Base-by-base conservation (phyloP, 2,797 vertebrate species). In the Takifugu ocellatus region DNA sequence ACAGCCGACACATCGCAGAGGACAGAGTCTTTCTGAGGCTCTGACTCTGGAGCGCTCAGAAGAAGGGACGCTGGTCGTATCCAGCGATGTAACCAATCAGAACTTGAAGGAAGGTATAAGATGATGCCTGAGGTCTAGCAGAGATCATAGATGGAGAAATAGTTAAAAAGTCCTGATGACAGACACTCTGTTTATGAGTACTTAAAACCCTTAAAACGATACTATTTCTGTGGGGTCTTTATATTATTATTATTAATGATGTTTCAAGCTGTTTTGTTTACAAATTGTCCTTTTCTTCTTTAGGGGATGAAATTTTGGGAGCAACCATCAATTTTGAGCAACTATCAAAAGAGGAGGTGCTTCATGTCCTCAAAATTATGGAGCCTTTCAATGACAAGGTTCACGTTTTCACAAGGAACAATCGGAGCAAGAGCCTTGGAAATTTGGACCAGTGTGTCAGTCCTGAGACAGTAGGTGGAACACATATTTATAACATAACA, bases 271-370 rank as follows among this genome's bases (percentile, higher is more conserved):
- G 9, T 2, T 14, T 11, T 5, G 21, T 49, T 49, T 26, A 47
- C 45, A 24, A 11, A 12, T 25, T 36, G 10, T 54, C 57, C 72
- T 52, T 65, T 3, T 45, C 70, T 80, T 75, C 80, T 84, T 44
- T 50, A 93, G 92, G 88, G 51, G 89, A 92, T 82, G 90, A 90
- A 80, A 44, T 90, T 63, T 61, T 90, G 52, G 90, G 90, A 12
- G 89, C 90, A 49, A 87, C 87, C 11, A 90, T 91, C 46, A 78
- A 86, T 63, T 90, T 91, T 75, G 84, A 90, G 47, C 69, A 87
- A 3, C 81, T 90, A 5, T 90, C 89, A 17, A 92, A 90, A 70
- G 75, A 88, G 3, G 88, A 92, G 10, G 89, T 89, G 36, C 49
- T 87, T 44, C 68, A 87, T 6, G 83, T 93, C 6, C 69, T 92